Base-by-base conservation (phyloP, 2,113 vertebrate genomes). In the Aleadryas rufinucha region DNA sequence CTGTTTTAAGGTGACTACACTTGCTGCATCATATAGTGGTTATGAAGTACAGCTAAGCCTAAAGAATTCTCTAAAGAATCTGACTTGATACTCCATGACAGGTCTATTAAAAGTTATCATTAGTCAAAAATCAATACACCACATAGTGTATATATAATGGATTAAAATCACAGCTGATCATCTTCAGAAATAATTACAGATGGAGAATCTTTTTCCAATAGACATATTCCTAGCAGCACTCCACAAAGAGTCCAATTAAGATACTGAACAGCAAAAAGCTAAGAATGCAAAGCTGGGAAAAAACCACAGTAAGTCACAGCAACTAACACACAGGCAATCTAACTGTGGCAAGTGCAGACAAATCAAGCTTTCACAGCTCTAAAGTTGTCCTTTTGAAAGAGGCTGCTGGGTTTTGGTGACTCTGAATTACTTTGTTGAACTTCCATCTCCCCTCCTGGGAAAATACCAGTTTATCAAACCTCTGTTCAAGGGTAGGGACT, bases 81-180 rank as follows among this genome's bases (percentile, higher is more conserved):
- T 76, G 82, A 93, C 44, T 90, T 95, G 78, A 91, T 87, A 93
- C 45, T 83, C 70, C 81, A 69, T 79, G 93, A 89, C 90, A 95
- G 94, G 78, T 82, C 92, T 78, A 93, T 91, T 94, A 94, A 90
- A 96, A 96, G 87, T 85, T 91, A 64, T 68, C 70, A 71, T 93
- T 87, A 97, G 85, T 85, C 45, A 57, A 90, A 97, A 95, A 97
- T 91, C 94, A 96, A 93, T 94, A 93, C 31, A 50, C 24, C 37
- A 71, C 49, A 26, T 56, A 79, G 35, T 68, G 35, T 68, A 49
- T 87, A 95, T 83, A 83, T 13, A 94, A 93, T n/a, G 23, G 60
- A 87, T 85, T 94, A 96, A 91, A 93, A 96, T 64, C 74, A 69
- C 54, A 84, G 87, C 31, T 80, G 89, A 96, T 86, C 44, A 77